Base-by-base conservation (phyloP, 2,113 vertebrate genomes). In the Forbesichthys agassizii region DNA sequence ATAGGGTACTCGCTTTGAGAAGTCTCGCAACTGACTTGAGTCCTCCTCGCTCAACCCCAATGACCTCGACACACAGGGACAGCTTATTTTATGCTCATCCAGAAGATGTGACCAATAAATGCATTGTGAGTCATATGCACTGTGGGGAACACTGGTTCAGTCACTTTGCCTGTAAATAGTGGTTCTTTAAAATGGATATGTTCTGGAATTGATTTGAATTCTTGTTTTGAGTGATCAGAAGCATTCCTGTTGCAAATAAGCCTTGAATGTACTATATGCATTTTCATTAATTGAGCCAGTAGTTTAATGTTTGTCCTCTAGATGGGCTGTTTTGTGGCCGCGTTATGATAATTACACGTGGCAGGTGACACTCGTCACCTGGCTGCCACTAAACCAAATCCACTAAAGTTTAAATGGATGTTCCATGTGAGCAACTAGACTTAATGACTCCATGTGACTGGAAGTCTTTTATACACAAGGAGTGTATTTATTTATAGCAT, bases 1-100 rank as follows among this genome's bases (percentile, higher is more conserved):
- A 65, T 47, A 27, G 56, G 13, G 36, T 64, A 36, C 61, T 33
- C n/a, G 62, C 55, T 54, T 47, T 3, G 48, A 64, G 68, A 61
- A 46, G 60, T 14, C 18, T 27, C 16, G n/a, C 14, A 14, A 54
- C 49, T 42, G 18, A 47, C 59, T 27, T 42, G 33, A 33, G 9
- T 18, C n/a, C 9, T 10, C 66, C 49, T 68, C 42, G 49, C 55
- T 13, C 14, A 13, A 59, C 64, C 33, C 33, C 20, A 53, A 5
- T 49, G 5, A 16, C 33, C 10, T 56, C 47, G 3, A 66, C 36
- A 66, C 36, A 47, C 13, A 54, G 52, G 14, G 9, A 27, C 18
- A 56, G 7, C 57, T 48, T 42, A 42, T 6, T 11, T 57, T 47
- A 48, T 46, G 53, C 49, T 56, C n/a, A 42, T 66, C 53, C 33